phyloP scores from a whole-genome alignment of 2,888 invertebrate genomes.

The Spilosoma lubricipeda region DNA sequence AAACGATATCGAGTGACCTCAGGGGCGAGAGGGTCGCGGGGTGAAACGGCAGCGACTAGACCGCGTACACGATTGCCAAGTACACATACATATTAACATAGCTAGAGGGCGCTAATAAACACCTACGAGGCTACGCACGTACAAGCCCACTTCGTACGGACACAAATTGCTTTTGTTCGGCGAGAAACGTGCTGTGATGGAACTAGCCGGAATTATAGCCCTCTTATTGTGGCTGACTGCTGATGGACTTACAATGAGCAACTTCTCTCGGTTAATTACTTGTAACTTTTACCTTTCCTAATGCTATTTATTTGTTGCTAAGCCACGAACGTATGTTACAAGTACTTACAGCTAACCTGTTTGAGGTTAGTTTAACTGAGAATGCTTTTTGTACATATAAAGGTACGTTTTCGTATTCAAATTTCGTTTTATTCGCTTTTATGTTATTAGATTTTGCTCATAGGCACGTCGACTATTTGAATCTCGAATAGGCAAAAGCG shows the following conservation, averaged over 20 bases:
- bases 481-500: background rate
- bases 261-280: conserved; percentile 65
- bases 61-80: conserved; percentile 44
- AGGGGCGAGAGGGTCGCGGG: conserved; percentile 68
- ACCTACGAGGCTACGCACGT: conserved; percentile 82
- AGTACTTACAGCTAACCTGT: background rate
- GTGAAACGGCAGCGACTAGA: conserved; percentile 45
- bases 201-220: conserved; percentile 65
- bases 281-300: conserved; percentile 69
- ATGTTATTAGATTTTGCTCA: background rate
- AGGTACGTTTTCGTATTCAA: background rate
- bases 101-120: conserved; percentile 79
- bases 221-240: conserved; percentile 67
- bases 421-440: background rate
- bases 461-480: background rate
- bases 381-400: background rate
- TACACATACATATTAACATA: conserved; percentile 64
- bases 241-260: conserved; percentile 74
- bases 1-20: conserved; percentile 75
- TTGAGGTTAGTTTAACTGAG: conserved; percentile 9
- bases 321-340: conserved; percentile 37
- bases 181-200: conserved; percentile 75
- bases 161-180: conserved; percentile 85
- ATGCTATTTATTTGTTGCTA: conserved; percentile 58
- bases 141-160: conserved; percentile 79